Conservation (phyloP, 2,113 vertebrate genomes). For the Alexandromys fortis region DNA sequence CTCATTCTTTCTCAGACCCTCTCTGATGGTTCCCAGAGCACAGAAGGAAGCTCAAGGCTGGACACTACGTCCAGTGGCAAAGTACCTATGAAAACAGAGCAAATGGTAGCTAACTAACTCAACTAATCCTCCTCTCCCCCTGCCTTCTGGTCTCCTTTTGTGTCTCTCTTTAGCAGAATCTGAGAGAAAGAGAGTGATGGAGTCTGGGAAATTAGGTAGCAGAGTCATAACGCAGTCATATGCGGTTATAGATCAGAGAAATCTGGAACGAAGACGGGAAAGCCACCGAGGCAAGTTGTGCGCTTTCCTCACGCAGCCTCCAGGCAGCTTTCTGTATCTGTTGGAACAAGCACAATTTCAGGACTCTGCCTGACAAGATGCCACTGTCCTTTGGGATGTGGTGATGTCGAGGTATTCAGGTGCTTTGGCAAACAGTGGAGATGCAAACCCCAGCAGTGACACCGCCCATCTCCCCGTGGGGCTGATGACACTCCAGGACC, state of each 20-base stretch:
- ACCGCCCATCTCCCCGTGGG: background rate
- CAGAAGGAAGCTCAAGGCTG: background rate
- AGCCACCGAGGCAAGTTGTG: background rate
- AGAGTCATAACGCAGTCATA: background rate
- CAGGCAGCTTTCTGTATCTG: background rate
- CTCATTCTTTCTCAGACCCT: background rate
- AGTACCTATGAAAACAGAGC: background rate
- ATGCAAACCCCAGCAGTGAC: too few species aligned
- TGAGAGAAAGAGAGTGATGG: background rate
- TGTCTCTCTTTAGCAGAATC: background rate
- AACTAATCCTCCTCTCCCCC: too few species aligned
- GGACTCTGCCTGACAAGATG: background rate
- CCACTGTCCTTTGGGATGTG: background rate
- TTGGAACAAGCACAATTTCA: background rate
- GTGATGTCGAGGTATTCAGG: background rate
- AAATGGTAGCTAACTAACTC: background rate
- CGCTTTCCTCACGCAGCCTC: background rate
- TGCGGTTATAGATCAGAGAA: background rate
- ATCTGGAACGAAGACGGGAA: background rate
- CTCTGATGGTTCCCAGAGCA: background rate
- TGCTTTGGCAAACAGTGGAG: too few species aligned
- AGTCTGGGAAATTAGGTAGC: background rate
- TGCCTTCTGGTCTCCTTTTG: background rate
- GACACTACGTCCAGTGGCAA: background rate
- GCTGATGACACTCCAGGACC: background rate